Percentiles rank a stretch among this genome's conserved stretches.
phyloP scores from a whole-genome alignment of 2,888 invertebrate species.

The Saturnia pavonia region DNA sequence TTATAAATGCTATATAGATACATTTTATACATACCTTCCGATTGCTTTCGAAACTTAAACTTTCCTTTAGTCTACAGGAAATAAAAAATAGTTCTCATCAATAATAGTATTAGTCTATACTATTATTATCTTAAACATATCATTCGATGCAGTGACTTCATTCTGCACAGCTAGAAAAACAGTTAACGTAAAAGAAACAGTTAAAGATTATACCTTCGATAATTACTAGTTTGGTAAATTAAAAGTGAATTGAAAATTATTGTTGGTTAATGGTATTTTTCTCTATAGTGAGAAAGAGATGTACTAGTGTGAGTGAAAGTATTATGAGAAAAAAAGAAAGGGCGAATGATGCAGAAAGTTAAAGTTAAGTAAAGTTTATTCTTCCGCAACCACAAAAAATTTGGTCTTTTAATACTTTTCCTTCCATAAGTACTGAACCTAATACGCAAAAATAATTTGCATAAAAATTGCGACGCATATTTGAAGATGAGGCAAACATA shows the following conservation, averaged over 20 bases:
- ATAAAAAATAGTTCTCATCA: no score
- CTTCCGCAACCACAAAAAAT: background rate
- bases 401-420: background rate
- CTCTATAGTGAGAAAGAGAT: no score
- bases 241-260: background rate
- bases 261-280: background rate
- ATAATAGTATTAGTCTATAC: no score
- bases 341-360: background rate
- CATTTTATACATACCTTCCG: background rate
- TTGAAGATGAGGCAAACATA: background rate
- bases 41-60: no score
- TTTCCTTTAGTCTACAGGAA: no score
- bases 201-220: no score
- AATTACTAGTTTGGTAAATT: background rate
- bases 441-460: background rate
- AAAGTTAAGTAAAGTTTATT: background rate
- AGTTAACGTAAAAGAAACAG: no score
- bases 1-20: background rate
- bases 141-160: no score
- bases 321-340: background rate
- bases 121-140: no score
- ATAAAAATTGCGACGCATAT: background rate
- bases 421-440: background rate
- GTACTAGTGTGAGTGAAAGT: background rate
- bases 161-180: no score